Evolutionary conservation across 2,888 invertebrate genomes (phyloP), one percentile per base, ranked within the genome.

Genomic region (Phengaris alcon): DNA sequence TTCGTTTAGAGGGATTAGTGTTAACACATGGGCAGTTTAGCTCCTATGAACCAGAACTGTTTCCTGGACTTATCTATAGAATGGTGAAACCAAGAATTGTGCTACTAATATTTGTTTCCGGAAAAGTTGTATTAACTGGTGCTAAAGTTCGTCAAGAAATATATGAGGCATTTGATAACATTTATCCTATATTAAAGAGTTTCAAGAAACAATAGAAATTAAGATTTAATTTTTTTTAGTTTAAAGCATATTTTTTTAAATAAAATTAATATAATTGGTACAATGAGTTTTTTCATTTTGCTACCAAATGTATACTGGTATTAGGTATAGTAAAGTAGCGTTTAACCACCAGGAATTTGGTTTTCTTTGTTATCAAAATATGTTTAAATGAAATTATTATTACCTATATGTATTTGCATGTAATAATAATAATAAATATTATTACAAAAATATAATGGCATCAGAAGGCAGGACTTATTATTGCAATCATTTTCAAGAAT

Each of bases 11-110:
- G 90, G 97, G 95, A 82, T 94, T 95, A 84, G 96, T 95, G 84
- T 95, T 95, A 80, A 96, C 94, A 82, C 97, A 95, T 92, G 96
- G 95, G 82, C 97, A 95, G 90, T 97, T 95, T 85, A 96, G 96
- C 84, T 96, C 96, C 2, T 99, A 99, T 88, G 99, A 99, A 90
- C 99, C 99, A 0, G 99, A 99, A 90, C 94, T 99, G 70, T 99
- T 99, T 88, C 99, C 99, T 69, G 99, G 99, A 80, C 95, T 99
- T 68, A 99, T 99, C 82, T 99, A 99, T 89, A 95, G 99, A 85
- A 98, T 99, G 98, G 98, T 99, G 75, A 97, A 98, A 89, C 99
- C 99, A 8, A 96, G 98, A 84, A 97, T 99, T 85, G 99, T 99
- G 6, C 94, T 99, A 79, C 94, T 99, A 74, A 99, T 99, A 84